Conservation (phyloP, 2,888 invertebrate genomes). For the Scaptomyza reducta region DNA sequence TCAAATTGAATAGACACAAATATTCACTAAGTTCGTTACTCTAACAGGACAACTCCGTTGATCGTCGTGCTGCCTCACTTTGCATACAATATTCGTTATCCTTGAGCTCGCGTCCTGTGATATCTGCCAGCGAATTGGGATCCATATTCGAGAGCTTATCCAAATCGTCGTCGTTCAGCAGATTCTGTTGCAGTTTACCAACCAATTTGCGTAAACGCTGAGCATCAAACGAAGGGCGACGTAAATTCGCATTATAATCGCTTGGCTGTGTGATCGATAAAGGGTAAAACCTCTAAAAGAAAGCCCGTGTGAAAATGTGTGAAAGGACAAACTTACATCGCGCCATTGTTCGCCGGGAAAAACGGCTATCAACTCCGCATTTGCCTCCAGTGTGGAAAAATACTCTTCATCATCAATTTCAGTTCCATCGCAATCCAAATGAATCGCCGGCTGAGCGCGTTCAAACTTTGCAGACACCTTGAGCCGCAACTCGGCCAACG, state of each 20-base stretch:
- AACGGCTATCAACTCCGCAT: slow-evolving; percentile 93
- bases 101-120: slow-evolving; percentile 86
- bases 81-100: slow-evolving; percentile 87
- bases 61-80: slow-evolving; percentile 92
- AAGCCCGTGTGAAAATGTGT: background rate
- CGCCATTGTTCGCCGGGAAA: slow-evolving; percentile 90
- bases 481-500: slow-evolving; percentile 90
- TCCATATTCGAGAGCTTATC: slow-evolving; percentile 94
- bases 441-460: slow-evolving; percentile 88
- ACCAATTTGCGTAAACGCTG: slow-evolving; percentile 88
- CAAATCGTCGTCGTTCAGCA: slow-evolving; percentile 92
- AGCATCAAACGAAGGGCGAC: slow-evolving; percentile 68
- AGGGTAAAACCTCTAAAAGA: background rate
- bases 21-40: background rate
- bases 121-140: slow-evolving; percentile 92
- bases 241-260: slow-evolving; percentile 69
- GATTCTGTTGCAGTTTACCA: slow-evolving; percentile 90
- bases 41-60: slow-evolving; percentile 89
- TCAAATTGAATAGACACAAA: slow-evolving; percentile 19
- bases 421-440: slow-evolving; percentile 95
- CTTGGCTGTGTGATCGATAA: slow-evolving; percentile 45
- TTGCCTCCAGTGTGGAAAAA: slow-evolving; percentile 93
- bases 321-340: slow-evolving; percentile 72
- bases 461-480: slow-evolving; percentile 90
- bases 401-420: slow-evolving; percentile 98